Percentiles rank a stretch among this genome's conserved stretches.
Evolutionary conservation across 2,797 vertebrate species (phyloP).

Genomic region (Amniataba percoides): DNA sequence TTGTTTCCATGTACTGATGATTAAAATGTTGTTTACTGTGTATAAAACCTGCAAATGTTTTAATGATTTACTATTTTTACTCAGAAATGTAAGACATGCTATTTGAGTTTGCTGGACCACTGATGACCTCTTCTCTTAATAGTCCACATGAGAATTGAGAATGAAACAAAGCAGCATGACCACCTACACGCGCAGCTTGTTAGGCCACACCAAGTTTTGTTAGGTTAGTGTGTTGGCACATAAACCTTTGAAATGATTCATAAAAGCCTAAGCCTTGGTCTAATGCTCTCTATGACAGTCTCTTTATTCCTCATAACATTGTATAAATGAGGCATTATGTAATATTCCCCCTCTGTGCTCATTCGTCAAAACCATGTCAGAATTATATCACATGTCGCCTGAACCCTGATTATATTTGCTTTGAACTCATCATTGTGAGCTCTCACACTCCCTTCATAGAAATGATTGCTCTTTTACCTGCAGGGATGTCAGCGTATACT

Average conservation of each 20-base stretch:
- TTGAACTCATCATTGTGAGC: constrained; percentile 58
- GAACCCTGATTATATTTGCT: constrained; percentile 66
- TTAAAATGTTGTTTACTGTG: neutral
- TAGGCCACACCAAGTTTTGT: constrained; percentile 45
- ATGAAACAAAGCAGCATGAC: constrained; percentile 11
- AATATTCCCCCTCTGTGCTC: constrained; percentile 64
- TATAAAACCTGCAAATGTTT: neutral
- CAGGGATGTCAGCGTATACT: neutral
- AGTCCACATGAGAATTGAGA: constrained; percentile 6
- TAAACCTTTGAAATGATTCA: constrained; percentile 66
- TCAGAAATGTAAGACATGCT: neutral
- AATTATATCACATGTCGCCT: constrained; percentile 67
- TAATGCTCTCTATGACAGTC: constrained; percentile 55
- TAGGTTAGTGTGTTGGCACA: constrained; percentile 65
- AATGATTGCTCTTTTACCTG: constrained; percentile 47
- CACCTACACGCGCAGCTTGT: constrained; percentile 26
- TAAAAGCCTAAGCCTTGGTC: constrained; percentile 59
- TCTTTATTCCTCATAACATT: constrained; percentile 67
- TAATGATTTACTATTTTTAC: neutral
- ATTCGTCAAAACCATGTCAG: constrained; percentile 68
- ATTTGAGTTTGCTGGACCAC: neutral
- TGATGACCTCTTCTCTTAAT: neutral
- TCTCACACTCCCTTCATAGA: constrained; percentile 27
- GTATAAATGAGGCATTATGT: constrained; percentile 76
- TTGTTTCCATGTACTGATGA: neutral